Evolutionary conservation across 2,113 vertebrate genomes (phyloP).

Genomic region (Ceyx melanurus): DNA sequence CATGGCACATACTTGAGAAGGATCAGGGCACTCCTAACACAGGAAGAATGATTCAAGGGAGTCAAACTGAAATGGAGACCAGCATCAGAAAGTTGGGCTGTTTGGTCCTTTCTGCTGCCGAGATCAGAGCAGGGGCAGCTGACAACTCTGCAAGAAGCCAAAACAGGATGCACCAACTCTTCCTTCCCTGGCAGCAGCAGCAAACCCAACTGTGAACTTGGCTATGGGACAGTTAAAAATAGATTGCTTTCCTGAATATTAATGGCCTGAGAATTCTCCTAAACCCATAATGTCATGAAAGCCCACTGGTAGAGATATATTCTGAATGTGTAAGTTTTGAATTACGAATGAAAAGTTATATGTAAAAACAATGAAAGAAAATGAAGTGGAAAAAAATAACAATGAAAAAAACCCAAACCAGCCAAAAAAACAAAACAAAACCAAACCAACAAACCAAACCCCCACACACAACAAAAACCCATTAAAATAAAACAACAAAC

Average conservation of each 20-base stretch:
- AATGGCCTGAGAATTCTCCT: neutral
- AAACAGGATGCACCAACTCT: neutral
- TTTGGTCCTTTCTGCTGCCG: neutral
- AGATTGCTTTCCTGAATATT: neutral
- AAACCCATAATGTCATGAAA: neutral
- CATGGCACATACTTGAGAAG: neutral
- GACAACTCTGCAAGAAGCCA: rapidly evolving
- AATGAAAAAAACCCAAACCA: neutral
- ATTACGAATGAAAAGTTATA: neutral
- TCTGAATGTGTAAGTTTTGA: neutral
- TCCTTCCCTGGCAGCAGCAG: neutral
- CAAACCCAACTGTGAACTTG: neutral
- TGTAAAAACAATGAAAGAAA: neutral
- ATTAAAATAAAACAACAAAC: too few relatives aligned
- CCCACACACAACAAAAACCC: too few relatives aligned
- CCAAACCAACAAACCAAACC: too few relatives aligned
- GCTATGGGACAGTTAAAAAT: neutral
- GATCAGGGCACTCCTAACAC: neutral
- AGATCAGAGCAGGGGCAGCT: neutral
- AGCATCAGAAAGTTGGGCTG: neutral
- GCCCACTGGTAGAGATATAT: neutral
- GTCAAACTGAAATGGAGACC: neutral
- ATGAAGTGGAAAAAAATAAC: neutral
- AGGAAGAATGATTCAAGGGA: neutral
- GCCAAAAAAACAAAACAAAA: too few relatives aligned